Evolutionary conservation across 2,797 vertebrate genomes (phyloP), one percentile per base, ranked within the genome.

Genomic region (Podarcis lilfordi): DNA sequence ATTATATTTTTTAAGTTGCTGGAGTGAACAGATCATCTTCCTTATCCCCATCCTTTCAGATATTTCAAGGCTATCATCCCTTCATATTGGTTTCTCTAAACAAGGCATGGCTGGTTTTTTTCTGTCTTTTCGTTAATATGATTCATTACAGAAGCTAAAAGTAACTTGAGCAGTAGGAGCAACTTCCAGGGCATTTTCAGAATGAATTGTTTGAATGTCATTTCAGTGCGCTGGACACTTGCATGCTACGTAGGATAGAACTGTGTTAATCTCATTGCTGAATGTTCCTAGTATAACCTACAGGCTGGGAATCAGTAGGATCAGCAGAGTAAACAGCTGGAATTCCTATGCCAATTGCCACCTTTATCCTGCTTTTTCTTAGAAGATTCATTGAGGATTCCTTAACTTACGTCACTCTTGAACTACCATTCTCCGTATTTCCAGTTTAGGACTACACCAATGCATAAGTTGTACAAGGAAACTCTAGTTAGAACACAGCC

Each of bases 61-160:
- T 27, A 59, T 59, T 59, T 74, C 69, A 55, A 50, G 69, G 45
- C 69, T 55, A 59, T 17, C 25, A 27, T 66, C 61, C 35, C 25
- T 13, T 75, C 59, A 84, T 74, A 74, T 55, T 84, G 43, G 69
- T 35, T 75, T 59, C 45, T 84, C 45, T 74, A 84, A 84, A 84
- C 50, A 5, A 55, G n/a, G 8, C 45, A 59, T 37, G 23, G 45
- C 3, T 35, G 2, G 6, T 72, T 72, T 50, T 50, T 45, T 35
- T 43, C n/a, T 55, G 45, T 19, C 25, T 75, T 61, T n/a, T 59
- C 29, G 2, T 81, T 81, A 84, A 84, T 59, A 59, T 59, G 32
- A 37, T 32, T 3, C 40, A 5, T 84, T 59, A 75, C 23, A 59
- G 69, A 59, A 74, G 25, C 21, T 6, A 75, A 5, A 59, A 35